phyloP scores from a whole-genome alignment of 2,888 invertebrate genomes.

The Pandemis heparana region DNA sequence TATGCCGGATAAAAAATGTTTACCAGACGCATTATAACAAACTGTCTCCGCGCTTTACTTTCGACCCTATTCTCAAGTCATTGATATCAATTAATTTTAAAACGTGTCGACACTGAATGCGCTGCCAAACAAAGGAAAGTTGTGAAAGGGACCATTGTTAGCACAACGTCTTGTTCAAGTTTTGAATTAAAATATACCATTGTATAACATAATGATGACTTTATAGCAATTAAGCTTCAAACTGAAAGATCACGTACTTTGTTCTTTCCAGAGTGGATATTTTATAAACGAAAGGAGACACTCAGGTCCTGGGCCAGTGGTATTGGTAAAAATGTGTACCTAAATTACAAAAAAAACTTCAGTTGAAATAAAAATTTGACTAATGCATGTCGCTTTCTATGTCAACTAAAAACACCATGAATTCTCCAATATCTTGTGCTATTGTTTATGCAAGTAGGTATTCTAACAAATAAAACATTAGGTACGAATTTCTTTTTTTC shows the following conservation, averaged over 20 bases:
- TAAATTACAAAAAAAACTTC: too few species aligned
- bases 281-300: neutral
- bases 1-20: constrained; percentile 48
- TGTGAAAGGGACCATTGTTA: constrained; percentile 32
- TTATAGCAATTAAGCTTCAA: constrained; percentile 6
- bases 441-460: too few species aligned
- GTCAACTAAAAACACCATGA: too few species aligned
- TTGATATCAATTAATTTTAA: constrained; percentile 30
- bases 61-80: constrained; percentile 23
- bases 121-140: constrained; percentile 31
- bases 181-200: constrained; percentile 24
- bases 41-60: constrained; percentile 43
- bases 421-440: too few species aligned
- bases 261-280: neutral
- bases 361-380: too few species aligned
- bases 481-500: too few species aligned
- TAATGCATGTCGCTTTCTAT: too few species aligned
- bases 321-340: too few species aligned
- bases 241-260: neutral
- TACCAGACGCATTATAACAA: constrained; percentile 42
- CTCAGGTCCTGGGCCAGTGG: neutral
- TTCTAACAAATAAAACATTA: too few species aligned
- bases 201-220: constrained; percentile 13
- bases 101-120: constrained; percentile 19
- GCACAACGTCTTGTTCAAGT: constrained; percentile 17